Base-by-base conservation (phyloP, 2,797 vertebrate genomes). In the Sciurus carolinensis region DNA sequence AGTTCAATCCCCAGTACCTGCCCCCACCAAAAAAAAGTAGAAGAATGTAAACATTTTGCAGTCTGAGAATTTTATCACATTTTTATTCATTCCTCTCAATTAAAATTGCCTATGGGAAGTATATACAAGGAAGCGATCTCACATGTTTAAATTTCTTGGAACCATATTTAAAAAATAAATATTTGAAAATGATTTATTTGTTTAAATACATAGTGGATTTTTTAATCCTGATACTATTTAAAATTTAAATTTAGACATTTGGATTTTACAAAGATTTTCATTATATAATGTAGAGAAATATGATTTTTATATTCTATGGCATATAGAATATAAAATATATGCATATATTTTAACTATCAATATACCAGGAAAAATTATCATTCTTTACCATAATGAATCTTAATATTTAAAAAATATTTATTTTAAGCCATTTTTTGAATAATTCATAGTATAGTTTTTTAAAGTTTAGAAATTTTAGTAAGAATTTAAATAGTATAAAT, bases 141-240 rank as follows among this genome's bases (percentile, higher is more conserved):
- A 94, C 22, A 72, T 88, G 67, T 92, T 97, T 94, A 92, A 90
- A 42, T 85, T 47, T 93, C 83, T 91, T 95, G 50, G 59, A 92
- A 64, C 20, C 59, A 90, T 69, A 87, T 84, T 36, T n/a, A 44
- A 66, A 75, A 87, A 83, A 44, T 72, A 90, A 90, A 79, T 47
- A 14, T 89, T 89, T 59, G 15, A 67, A 95, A 91, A 39, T 77
- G 26, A 91, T 57, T 91, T 88, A 79, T 79, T 52, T 90, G 47
- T 75, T 52, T 79, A 89, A 7, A 77, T 77, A 72, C 26, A 79
- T 57, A 54, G n/a, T n/a, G 14, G 15, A n/a, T n/a, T 67, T 67
- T 67, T 92, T 75, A 83, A 64, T 26, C 17, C 85, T 71, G 33
- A 42, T 81, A 80, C 62, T 69, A 66, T 64, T 94, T 89, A 91